Base-by-base conservation (phyloP, 2,113 vertebrate species). In the Sula dactylatra region DNA sequence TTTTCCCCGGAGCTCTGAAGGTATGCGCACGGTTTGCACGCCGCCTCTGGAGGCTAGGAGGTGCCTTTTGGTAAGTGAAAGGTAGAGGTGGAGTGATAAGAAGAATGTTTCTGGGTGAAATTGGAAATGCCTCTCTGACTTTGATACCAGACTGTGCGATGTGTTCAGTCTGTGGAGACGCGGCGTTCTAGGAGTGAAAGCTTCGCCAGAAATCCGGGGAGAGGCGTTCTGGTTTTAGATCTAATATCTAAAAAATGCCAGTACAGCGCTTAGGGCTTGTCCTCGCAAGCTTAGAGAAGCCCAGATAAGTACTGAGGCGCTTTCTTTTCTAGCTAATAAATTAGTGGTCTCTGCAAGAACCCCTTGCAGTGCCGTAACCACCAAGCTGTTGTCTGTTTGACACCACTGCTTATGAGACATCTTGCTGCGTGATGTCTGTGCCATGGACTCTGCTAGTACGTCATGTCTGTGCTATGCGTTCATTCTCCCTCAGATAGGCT, bases 181-280 rank as follows among this genome's bases (percentile, higher is more conserved):
- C 1, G 1, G 77, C 55, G 24, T 58, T 70, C 21, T 7, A n/a
- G 10, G 55, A 27, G 21, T 11, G n/a, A 32, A 58, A 64, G 38
- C 18, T n/a, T 54, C 14, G 4, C 50, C 13, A 11, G 49, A 49
- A 45, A 2, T 16, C 4, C 0, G 3, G 26, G 18, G 21, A 66
- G 31, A 47, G 25, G 18, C 2, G 1, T 16, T 42, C 25, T 64
- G 62, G 21, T 8, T 69, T 40, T 49, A 54, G 34, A 58, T 11
- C 8, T 11, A 4, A 9, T 49, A 9, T 11, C 22, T 66, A 5
- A 78, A 62, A 90, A 4, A 6, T 25, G 32, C 22, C 9, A 12
- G 0, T 58, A 3, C 19, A 21, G 45, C 1, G 0, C 11, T 54
- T n/a, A 16, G 11, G 26, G 7, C 16, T 36, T 45, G 9, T 54